Evolutionary conservation across 2,888 invertebrate species (phyloP).

Genomic region (Orthonevra nobilis): DNA sequence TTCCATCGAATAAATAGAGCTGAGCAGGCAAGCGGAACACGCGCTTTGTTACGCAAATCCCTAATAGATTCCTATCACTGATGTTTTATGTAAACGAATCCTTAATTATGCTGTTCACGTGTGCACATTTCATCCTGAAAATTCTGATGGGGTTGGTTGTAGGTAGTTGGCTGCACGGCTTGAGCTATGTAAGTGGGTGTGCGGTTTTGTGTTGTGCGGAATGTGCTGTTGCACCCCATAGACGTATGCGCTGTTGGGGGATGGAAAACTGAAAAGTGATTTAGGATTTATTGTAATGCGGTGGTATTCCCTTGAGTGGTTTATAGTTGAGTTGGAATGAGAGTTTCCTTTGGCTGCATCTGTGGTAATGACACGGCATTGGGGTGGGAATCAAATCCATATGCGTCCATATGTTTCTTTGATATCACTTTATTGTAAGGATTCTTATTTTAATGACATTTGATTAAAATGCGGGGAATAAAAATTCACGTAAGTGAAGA

Average conservation of each 20-base stretch:
- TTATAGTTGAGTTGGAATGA: constrained; percentile 17
- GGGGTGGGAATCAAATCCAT: constrained; percentile 13
- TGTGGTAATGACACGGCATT: no score
- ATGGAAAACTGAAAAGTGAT: constrained; percentile 25
- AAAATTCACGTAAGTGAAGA: no score
- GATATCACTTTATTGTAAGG: background rate
- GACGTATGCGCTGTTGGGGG: background rate
- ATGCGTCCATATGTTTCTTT: constrained; percentile 8
- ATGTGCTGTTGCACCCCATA: constrained; percentile 11
- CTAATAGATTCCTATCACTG: constrained; percentile 41
- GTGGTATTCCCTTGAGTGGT: constrained; percentile 46
- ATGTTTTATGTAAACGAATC: constrained; percentile 62
- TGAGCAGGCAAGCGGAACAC: constrained; percentile 18
- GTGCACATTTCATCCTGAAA: constrained; percentile 54
- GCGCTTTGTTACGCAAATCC: constrained; percentile 45
- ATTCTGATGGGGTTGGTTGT: constrained; percentile 15
- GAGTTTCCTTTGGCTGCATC: no score
- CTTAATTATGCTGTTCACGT: constrained; percentile 65
- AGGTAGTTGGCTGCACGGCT: no score
- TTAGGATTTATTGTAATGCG: constrained; percentile 42
- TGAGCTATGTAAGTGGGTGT: no score
- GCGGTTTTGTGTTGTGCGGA: background rate
- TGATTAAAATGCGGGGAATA: no score
- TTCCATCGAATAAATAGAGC: constrained; percentile 19
- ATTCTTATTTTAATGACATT: background rate